phyloP scores from a whole-genome alignment of 2,113 vertebrate species.

The Mustela lutreola region DNA sequence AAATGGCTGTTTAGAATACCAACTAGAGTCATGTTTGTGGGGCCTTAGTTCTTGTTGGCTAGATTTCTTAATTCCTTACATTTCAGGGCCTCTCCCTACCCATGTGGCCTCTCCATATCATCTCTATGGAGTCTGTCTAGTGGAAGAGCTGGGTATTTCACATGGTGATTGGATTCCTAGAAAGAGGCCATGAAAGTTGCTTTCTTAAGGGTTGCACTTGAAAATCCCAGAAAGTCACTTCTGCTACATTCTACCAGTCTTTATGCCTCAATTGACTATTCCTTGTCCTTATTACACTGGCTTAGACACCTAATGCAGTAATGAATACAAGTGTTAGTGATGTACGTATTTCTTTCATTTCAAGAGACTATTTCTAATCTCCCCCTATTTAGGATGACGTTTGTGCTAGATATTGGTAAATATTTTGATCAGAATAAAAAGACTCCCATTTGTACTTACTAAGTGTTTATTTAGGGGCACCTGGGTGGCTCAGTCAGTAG shows the following conservation, averaged over 20 bases:
- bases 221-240: not conserved
- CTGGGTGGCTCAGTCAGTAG: too few relatives aligned
- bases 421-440: not conserved
- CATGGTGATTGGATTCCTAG: not conserved
- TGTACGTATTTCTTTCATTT: not conserved
- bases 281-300: not conserved
- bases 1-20: not conserved
- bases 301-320: not conserved
- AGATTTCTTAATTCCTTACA: not conserved
- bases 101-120: too few relatives aligned
- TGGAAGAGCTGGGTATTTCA: not conserved
- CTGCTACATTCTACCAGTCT: not conserved
- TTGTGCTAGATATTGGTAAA: not conserved
- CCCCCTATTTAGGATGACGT: not conserved
- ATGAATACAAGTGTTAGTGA: not conserved
- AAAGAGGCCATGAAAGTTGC: not conserved
- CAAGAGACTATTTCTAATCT: not conserved
- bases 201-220: not conserved
- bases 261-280: not conserved
- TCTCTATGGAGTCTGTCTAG: not conserved
- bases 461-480: not conserved
- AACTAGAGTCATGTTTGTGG: not conserved
- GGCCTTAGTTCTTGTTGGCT: not conserved
- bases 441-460: not conserved
- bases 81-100: not conserved